Evolutionary conservation across 1,140 invertebrate species (phyloP).

Genomic region (Hyles euphorbiae): DNA sequence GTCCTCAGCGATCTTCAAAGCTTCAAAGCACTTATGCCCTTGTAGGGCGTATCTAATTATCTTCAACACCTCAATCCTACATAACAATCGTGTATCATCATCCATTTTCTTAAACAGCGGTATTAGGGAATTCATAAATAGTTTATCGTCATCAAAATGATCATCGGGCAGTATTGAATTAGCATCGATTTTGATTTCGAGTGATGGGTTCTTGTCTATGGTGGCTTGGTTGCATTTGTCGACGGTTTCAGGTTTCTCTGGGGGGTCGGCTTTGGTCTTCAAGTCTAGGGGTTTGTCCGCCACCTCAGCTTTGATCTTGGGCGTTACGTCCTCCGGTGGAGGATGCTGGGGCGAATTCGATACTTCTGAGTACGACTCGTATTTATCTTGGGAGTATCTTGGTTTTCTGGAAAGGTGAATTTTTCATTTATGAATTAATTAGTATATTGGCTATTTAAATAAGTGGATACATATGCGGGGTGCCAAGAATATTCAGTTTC

Average conservation of each 20-base stretch:
- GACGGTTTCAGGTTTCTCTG: constrained; percentile 39
- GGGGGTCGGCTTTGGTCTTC: constrained; percentile 47
- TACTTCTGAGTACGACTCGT: constrained; percentile 60
- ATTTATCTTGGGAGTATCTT: constrained; percentile 59
- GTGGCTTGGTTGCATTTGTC: constrained; percentile 50
- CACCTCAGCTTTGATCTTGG: constrained; percentile 41
- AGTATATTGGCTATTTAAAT: too few relatives aligned
- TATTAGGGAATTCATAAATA: constrained; percentile 64
- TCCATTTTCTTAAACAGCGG: constrained; percentile 66
- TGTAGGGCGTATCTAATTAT: constrained; percentile 60
- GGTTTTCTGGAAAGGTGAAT: constrained; percentile 50
- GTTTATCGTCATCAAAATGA: constrained; percentile 58
- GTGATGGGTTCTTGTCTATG: constrained; percentile 32
- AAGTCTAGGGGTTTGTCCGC: constrained; percentile 53
- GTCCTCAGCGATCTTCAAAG: constrained; percentile 47
- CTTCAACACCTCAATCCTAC: constrained; percentile 60
- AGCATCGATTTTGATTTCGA: constrained; percentile 59
- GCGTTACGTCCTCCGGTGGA: constrained; percentile 45
- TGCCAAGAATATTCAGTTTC: too few relatives aligned
- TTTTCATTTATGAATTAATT: not conserved
- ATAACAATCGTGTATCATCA: constrained; percentile 57
- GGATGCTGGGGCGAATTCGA: constrained; percentile 61
- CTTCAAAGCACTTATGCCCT: constrained; percentile 56
- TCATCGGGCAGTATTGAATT: constrained; percentile 58
- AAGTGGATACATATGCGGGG: too few relatives aligned